Evolutionary conservation across 2,888 invertebrate species (phyloP).

Genomic region (Seira sanloemensis): DNA sequence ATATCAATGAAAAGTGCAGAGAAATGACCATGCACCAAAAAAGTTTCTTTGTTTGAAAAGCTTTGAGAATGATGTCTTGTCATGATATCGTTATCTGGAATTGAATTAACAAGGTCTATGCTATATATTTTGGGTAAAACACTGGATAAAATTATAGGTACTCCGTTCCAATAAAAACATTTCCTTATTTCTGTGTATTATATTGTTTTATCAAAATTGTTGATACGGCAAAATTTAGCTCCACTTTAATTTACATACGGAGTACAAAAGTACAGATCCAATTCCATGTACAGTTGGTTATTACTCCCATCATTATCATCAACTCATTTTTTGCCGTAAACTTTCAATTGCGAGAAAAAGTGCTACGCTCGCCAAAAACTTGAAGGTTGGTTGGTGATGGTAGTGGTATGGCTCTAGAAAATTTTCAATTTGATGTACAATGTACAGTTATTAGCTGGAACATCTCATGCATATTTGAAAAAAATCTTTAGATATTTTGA

Average conservation of each 20-base stretch:
- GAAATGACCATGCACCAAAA: conserved; percentile 16
- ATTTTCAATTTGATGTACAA: not conserved
- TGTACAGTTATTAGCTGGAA: not conserved
- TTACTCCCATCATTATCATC: not conserved
- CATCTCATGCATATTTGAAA: not conserved
- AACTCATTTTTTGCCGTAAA: not conserved
- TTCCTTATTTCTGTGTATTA: not conserved
- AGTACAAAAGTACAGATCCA: not conserved
- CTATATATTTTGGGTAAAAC: not conserved
- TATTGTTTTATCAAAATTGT: not conserved
- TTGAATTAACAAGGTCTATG: conserved; percentile 7
- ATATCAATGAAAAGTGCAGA: no score
- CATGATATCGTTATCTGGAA: conserved; percentile 13
- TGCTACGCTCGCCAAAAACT: not conserved
- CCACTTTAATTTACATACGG: no score
- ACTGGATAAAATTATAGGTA: not conserved
- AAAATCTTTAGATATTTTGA: not conserved
- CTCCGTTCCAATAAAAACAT: not conserved
- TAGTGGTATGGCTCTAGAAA: not conserved
- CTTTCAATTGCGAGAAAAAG: not conserved
- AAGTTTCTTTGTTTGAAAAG: conserved; percentile 1
- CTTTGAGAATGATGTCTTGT: not conserved
- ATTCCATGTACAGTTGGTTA: not conserved
- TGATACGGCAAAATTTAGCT: no score
- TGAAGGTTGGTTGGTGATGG: not conserved